Evolutionary conservation across 64 coral and sea anemone genomes (phyloP).

Genomic region (Montipora efflorescens): DNA sequence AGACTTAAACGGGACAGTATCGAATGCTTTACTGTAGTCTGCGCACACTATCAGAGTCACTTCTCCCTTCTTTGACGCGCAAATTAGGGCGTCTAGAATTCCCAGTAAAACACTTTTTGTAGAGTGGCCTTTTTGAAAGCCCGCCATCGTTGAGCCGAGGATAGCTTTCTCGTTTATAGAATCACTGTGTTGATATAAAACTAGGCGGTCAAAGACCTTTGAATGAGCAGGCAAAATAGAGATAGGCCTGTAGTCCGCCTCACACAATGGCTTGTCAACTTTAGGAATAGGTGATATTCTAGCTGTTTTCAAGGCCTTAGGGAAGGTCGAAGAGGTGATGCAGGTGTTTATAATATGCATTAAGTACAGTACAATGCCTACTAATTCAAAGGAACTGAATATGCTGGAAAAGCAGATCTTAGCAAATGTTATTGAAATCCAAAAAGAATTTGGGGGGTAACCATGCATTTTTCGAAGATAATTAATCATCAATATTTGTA

Average conservation of each 20-base stretch:
- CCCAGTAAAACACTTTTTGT: neutral
- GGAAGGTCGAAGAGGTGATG: too few relatives aligned
- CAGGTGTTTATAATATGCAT: too few relatives aligned
- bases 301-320: too few relatives aligned
- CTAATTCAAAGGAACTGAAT: too few relatives aligned
- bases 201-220: neutral
- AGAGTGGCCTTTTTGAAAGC: neutral
- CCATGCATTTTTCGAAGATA: too few relatives aligned
- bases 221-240: neutral
- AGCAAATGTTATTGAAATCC: too few relatives aligned
- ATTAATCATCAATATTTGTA: too few relatives aligned
- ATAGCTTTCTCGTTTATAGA: neutral
- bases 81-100: neutral
- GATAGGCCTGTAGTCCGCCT: neutral
- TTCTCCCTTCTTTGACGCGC: neutral
- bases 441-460: too few relatives aligned
- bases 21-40: neutral
- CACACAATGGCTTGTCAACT: too few relatives aligned
- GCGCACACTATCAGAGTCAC: slow-evolving; percentile 12
- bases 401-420: too few relatives aligned
- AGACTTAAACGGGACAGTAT: neutral
- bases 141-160: neutral
- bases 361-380: too few relatives aligned
- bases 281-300: too few relatives aligned
- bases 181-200: neutral